These are phyloP conservation scores for Andricus quercusramuli DNA, from an alignment of 2,888 invertebrate genomes.

Conservation along the genomic window DNA sequence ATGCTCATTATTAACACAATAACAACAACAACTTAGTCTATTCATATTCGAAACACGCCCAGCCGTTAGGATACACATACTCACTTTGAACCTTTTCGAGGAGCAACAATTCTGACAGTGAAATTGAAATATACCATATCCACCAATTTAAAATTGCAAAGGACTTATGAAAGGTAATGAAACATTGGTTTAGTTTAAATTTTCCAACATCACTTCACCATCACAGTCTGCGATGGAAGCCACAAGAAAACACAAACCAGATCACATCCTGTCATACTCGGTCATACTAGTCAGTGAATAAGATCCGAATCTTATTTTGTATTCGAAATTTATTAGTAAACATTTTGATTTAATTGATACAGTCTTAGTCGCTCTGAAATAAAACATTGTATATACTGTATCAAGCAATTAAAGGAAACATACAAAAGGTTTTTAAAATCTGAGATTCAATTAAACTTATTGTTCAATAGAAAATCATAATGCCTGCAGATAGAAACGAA, in stretches of 20 bases:
- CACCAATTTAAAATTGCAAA: slow-evolving; percentile 23
- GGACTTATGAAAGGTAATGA: slow-evolving; percentile 15
- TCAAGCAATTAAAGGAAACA: too few species aligned
- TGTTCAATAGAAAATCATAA: too few species aligned
- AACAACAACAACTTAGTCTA: slow-evolving; percentile 3
- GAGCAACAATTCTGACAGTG: not conserved
- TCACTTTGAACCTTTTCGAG: not conserved
- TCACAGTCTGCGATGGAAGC: too few species aligned
- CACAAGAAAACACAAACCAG: too few species aligned
- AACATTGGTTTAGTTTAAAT: not conserved
- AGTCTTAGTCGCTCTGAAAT: too few species aligned
- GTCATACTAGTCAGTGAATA: too few species aligned
- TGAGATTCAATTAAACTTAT: not conserved
- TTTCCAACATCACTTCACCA: not conserved
- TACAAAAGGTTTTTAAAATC: too few species aligned
- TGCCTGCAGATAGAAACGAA: too few species aligned
- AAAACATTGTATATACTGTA: too few species aligned
- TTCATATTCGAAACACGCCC: not conserved
- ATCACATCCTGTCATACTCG: too few species aligned
- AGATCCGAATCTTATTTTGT: not conserved
- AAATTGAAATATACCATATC: not conserved
- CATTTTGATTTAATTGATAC: too few species aligned
- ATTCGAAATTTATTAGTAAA: too few species aligned
- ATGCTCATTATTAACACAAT: not conserved
- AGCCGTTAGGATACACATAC: not conserved